Base-by-base conservation (phyloP, 2,888 invertebrate species). In the Heliconius ethilla region DNA sequence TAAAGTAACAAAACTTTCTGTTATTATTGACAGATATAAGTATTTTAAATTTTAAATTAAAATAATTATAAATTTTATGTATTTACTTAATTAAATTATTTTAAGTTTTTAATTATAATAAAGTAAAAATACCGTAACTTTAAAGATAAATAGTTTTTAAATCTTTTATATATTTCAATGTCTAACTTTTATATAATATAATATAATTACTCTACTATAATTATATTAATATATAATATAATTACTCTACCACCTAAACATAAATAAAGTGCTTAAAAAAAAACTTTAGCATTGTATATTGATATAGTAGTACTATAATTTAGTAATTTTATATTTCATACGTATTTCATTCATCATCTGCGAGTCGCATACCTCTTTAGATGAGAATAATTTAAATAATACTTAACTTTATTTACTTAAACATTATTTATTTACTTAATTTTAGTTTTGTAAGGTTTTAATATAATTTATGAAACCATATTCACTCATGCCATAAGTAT, bases 321-420 rank as follows among this genome's bases (percentile, higher is more conserved):
- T 27, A 62, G 4, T 25, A 62, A 11, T 13, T 25, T 62, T 62
- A 62, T 13, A 62, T 62, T 62, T 25, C 25, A n/a, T 62, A 27
- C 2, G 27, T 62, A 11, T 1, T n/a, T n/a, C n/a, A 37, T n/a
- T 25, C 67, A 51, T 22, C 1, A 25, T 22, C 27, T 37, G 6
- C 25, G 37, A n/a, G 22, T 75, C 29, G 51, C 51, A 51, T 45
- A 45, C 40, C 75, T 66, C 55, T 29, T 45, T 27, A 70, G 11
- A 72, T 51, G 18, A 37, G 18, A 18, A 33, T 72, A 72, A 72
- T 51, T 55, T 72, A 66, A 37, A 15, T 27, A 22, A 33, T 72
- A 72, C 65, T 73, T 77, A 51, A 76, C 9, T 65, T 45, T 51
- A 70, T 72, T 63, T 74, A 63, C 62, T 74, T 63, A 63, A 74